A percentile compares a stretch with the other conserved stretches of the same genome.
These are phyloP conservation scores for Crenuchus spilurus DNA, from an alignment of 2,797 vertebrate species.

Conservation along the genomic window DNA sequence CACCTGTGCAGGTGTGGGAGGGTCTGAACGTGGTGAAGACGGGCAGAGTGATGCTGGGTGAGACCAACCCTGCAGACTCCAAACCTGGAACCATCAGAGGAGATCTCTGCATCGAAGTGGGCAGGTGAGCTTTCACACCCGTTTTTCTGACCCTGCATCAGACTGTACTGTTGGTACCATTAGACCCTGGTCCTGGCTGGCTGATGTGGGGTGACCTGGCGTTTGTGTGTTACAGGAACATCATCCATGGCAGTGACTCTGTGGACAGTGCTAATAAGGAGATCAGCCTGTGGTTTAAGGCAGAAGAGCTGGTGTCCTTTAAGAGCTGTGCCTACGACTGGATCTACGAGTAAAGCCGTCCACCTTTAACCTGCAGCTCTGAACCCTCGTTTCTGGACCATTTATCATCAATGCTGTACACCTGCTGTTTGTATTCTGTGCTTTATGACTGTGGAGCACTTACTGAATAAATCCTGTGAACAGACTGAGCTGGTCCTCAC, in stretches of 20 bases:
- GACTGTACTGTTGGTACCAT: neutral
- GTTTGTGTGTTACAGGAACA: slow-evolving; percentile 80
- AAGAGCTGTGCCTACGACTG: slow-evolving; percentile 76
- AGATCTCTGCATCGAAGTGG: slow-evolving; percentile 91
- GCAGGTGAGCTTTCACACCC: slow-evolving; percentile 79
- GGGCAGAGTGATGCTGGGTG: slow-evolving; percentile 90
- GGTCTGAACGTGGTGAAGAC: slow-evolving; percentile 90
- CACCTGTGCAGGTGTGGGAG: slow-evolving; percentile 96
- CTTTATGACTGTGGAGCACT: slow-evolving; percentile 11
- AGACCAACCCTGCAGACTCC: slow-evolving; percentile 93
- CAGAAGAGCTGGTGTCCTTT: slow-evolving; percentile 83
- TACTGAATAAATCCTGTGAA: slow-evolving; percentile 30
- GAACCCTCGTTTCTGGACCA: neutral
- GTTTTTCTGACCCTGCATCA: no score
- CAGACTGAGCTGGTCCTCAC: no score
- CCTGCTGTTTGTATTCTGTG: slow-evolving; percentile 4
- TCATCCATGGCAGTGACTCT: slow-evolving; percentile 94
- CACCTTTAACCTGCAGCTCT: neutral
- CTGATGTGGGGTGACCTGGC: neutral
- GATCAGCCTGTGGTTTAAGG: slow-evolving; percentile 86
- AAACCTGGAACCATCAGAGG: slow-evolving; percentile 95
- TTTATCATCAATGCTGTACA: neutral
- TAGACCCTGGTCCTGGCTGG: no score
- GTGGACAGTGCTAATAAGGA: slow-evolving; percentile 88
- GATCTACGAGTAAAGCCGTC: slow-evolving; percentile 83